Base-by-base conservation (phyloP, 2,888 invertebrate genomes). In the Azorinus chamasolen region DNA sequence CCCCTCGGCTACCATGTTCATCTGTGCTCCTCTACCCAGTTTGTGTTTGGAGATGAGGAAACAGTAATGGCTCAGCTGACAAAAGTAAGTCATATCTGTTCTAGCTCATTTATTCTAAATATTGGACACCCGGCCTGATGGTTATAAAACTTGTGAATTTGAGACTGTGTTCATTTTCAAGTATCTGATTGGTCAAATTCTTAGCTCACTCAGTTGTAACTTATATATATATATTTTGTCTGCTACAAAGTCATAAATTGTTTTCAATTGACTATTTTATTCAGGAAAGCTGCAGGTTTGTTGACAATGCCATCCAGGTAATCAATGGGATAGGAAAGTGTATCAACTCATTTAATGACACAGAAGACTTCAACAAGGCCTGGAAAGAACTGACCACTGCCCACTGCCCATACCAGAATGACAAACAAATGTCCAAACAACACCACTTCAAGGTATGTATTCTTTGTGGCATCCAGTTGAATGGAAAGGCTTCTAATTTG, bases 1-100 rank as follows among this genome's bases (percentile, higher is more conserved):
- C 92, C 93, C 0, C 86, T 93, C 6, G 93, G 92, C 18, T 91
- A 91, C 75, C 91, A 92, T 66, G 83, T 93, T 37, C 92, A 93
- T 69, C 82, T 93, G 54, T 89, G 89, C 74, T 93, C 93, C 27
- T 86, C 91, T 2, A 89, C 87, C 10, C 89, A 88, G 64, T 93
- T 93, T 84, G 88, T 90, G 41, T 91, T 93, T 85, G 93, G 92
- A 2, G 92, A 93, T 80, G 93, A 93, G 73, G 93, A 93, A 57
- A 89, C 89, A 6, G 90, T 93, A 37, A 92, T 93, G 91, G 84
- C 88, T 41, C 88, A 92, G 64, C 87, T 93, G 3, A 90, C 90
- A 12, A 90, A 91, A 87, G 93, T 92, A 69, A 2, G 39, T 57
- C 16, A 4, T 32, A 10, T 32, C 10, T 32, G 32, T 6, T 32